Base-by-base conservation (phyloP, 2,113 vertebrate species). In the Mesembrinibis cayennensis region DNA sequence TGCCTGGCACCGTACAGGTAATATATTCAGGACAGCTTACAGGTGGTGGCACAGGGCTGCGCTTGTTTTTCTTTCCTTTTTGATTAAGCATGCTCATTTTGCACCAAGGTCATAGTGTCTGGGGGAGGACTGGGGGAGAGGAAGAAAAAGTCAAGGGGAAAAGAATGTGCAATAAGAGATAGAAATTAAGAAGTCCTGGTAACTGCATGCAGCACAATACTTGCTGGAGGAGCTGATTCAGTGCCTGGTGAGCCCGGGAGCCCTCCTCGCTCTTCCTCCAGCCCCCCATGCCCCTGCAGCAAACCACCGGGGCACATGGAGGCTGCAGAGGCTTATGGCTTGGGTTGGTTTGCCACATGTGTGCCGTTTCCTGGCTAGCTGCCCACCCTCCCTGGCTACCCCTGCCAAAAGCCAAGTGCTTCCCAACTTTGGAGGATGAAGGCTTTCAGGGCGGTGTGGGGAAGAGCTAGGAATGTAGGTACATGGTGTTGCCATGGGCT, bases 21-120 rank as follows among this genome's bases (percentile, higher is more conserved):
- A 96, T 92, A 63, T 71, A 92, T 93, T 81, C 80, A 87, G 94
- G 72, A 40, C 80, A 76, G 82, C 77, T 95, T 63, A 87, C 89
- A 97, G 94, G 95, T 96, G 94, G 92, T 91, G 92, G 95, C 94
- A 97, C 95, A 93, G 62, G 92, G 86, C 88, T 84, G 85, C 3
- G 0, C 86, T 91, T 97, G 94, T 95, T 96, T 93, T 92, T 38
- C 88, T 91, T 79, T 55, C 45, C 83, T 56, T 77, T 91, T 86
- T 86, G 82, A 96, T 94, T 69, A 91, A 91, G 78, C 2, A 0
- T 19, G 74, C 32, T 94, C 74, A 9, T 82, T 95, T 81, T 58
- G 70, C 78, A 88, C 66, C 80, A 92, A 96, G 96, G 89, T 94
- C 89, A 67, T 3, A 17, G 55, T 0, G 0, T 25, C 63, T 62